These are phyloP conservation scores for Pogonus chalceus DNA, from an alignment of 1,140 invertebrate species.

Conservation along the genomic window DNA sequence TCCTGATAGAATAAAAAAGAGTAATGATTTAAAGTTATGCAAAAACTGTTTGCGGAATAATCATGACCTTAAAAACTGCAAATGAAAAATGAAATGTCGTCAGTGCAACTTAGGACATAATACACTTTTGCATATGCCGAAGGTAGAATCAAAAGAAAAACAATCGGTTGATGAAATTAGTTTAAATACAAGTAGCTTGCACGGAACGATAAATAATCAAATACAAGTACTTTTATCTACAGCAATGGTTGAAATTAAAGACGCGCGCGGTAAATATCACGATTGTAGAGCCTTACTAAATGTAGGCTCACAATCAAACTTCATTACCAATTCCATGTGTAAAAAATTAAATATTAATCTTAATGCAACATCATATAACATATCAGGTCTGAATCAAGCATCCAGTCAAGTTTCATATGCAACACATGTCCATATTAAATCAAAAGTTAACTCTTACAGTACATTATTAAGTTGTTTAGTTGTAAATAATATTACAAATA, in stretches of 20 bases:
- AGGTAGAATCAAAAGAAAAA: no score
- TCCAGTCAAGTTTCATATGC: neutral
- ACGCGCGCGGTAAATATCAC: no score
- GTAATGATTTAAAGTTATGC: neutral
- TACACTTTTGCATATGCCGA: conserved; percentile 5
- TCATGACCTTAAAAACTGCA: neutral
- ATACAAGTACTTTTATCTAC: no score
- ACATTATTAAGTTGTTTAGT: conserved; percentile 9
- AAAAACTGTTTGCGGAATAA: neutral
- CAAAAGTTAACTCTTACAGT: neutral
- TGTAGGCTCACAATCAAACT: no score
- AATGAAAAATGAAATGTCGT: neutral
- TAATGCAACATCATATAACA: neutral
- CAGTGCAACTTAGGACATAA: neutral
- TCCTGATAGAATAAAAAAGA: neutral
- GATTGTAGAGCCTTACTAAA: no score
- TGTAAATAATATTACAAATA: conserved; percentile 5
- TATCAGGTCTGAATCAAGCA: neutral
- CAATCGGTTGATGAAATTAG: neutral
- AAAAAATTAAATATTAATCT: no score
- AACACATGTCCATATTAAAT: neutral
- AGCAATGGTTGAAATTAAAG: no score
- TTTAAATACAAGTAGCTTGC: no score
- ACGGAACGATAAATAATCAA: no score
- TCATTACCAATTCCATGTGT: no score